Evolutionary conservation across 2,888 invertebrate genomes (phyloP).

Genomic region (Ischnus inquisitorius): DNA sequence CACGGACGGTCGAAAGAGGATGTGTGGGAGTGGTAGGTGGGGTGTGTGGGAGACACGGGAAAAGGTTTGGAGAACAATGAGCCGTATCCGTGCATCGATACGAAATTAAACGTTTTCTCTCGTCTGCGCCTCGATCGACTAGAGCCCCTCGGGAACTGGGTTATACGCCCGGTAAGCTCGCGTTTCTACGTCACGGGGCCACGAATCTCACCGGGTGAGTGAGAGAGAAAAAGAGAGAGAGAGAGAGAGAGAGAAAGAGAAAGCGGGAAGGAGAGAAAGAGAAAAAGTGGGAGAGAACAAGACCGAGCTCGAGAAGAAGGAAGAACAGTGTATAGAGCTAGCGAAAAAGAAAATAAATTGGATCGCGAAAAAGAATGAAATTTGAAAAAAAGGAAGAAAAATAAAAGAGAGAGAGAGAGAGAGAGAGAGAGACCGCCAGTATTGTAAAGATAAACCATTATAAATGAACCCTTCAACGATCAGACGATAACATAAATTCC

Average conservation of each 20-base stretch:
- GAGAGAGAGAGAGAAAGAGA: not conserved
- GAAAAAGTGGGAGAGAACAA: not conserved
- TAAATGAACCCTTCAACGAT: slow-evolving; percentile 59
- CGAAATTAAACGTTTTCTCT: slow-evolving; percentile 65
- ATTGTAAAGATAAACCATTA: slow-evolving; percentile 55
- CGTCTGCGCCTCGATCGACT: slow-evolving; percentile 60
- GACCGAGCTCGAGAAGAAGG: slow-evolving; percentile 2
- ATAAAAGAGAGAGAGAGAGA: not conserved
- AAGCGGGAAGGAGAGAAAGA: not conserved
- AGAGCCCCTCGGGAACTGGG: slow-evolving; percentile 67
- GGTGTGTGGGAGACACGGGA: slow-evolving; percentile 19
- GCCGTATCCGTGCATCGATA: slow-evolving; percentile 47
- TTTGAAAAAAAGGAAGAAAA: slow-evolving; percentile 13
- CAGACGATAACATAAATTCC: too few species aligned
- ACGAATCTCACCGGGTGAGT: slow-evolving; percentile 27
- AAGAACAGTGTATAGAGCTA: slow-evolving; percentile 3
- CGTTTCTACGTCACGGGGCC: slow-evolving; percentile 41
- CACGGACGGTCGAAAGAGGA: not conserved
- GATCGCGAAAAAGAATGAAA: slow-evolving; percentile 26
- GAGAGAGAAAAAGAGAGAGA: not conserved
- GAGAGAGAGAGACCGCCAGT: too few species aligned
- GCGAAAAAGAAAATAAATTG: slow-evolving; percentile 25
- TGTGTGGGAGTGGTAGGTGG: slow-evolving; percentile 3
- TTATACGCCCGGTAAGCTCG: slow-evolving; percentile 65
- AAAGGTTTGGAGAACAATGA: slow-evolving; percentile 44